Percentiles rank a stretch among this genome's conserved stretches.
Conservation (phyloP, 2,113 vertebrate species). For the Gulo gulo region DNA sequence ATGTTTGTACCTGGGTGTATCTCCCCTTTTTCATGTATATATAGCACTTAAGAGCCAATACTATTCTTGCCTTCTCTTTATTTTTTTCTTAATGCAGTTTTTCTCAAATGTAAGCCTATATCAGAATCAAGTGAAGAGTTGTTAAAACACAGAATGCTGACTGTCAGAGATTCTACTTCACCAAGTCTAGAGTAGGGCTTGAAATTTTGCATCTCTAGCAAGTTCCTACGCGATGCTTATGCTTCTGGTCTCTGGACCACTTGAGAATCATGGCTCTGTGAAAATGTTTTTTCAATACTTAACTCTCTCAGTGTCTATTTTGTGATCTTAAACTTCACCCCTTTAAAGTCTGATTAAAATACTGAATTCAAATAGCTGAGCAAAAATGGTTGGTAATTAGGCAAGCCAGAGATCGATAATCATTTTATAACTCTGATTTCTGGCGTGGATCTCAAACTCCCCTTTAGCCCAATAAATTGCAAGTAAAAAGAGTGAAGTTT, state of each 20-base stretch:
- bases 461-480: not conserved
- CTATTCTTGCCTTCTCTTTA: not conserved
- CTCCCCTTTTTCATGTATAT: not conserved
- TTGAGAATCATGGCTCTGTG: not conserved
- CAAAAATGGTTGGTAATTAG: not conserved
- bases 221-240: not conserved
- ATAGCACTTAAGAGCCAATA: not conserved
- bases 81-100: not conserved
- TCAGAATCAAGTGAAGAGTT: conserved; percentile 9
- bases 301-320: not conserved
- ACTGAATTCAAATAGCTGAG: not conserved
- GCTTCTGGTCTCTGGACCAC: not conserved
- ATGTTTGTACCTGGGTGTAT: not conserved
- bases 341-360: not conserved
- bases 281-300: conserved; percentile 11
- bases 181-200: not conserved
- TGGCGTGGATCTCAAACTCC: not conserved
- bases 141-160: not conserved
- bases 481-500: not conserved
- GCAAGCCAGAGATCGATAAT: not conserved
- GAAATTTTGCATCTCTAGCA: not conserved
- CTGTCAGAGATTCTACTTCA: not conserved
- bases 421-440: conserved; percentile 34
- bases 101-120: not conserved
- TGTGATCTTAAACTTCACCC: not conserved